Conservation (phyloP, 2,888 invertebrate species). For the Lasiommata megera region DNA sequence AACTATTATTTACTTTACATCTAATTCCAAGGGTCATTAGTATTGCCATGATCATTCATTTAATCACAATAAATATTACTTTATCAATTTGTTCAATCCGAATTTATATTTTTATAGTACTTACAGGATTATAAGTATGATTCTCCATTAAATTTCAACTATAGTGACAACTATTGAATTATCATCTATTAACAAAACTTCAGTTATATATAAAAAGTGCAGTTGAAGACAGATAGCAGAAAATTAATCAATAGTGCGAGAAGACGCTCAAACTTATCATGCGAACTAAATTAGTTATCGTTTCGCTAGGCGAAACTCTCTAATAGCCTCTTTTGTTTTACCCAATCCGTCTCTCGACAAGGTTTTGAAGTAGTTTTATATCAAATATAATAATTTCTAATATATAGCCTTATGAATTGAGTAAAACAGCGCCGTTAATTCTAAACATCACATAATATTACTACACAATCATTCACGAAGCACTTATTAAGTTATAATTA, state of each 20-base stretch:
- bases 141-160: too few relatives aligned
- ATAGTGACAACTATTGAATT: too few relatives aligned
- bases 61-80: too few relatives aligned
- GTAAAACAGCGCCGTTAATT: slow-evolving; percentile 25
- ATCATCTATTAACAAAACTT: not conserved
- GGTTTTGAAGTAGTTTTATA: not conserved
- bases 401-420: slow-evolving; percentile 20
- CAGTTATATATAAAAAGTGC: not conserved
- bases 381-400: not conserved
- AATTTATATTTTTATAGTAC: too few relatives aligned
- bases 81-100: too few relatives aligned
- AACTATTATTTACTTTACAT: not conserved
- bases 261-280: slow-evolving; percentile 19
- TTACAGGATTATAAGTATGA: too few relatives aligned
- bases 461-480: slow-evolving; percentile 61
- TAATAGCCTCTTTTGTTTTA: slow-evolving; percentile 24
- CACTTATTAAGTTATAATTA: slow-evolving; percentile 37
- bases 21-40: not conserved
- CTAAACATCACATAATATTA: slow-evolving; percentile 28
- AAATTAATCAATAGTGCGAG: slow-evolving; percentile 17
- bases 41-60: not conserved
- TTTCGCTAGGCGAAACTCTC: slow-evolving; percentile 24
- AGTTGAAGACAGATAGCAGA: not conserved
- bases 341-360: slow-evolving; percentile 21
- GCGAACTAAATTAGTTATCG: slow-evolving; percentile 25